Conservation (phyloP, 2,113 vertebrate species). For the Serranochromis macrocephalus region DNA sequence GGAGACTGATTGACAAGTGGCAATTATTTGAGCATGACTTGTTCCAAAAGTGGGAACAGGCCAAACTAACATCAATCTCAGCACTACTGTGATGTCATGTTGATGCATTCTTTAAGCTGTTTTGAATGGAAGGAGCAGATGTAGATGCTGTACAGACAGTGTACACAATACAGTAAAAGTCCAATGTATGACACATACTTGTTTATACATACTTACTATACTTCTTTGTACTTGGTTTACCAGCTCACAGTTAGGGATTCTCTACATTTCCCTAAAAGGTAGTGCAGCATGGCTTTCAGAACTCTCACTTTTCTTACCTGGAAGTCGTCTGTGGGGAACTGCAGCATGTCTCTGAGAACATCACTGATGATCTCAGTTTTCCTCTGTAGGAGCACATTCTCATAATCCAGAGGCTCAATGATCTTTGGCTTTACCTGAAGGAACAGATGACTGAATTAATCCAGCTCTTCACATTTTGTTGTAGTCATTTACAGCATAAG, state of each 20-base stretch:
- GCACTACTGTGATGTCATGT: constrained; percentile 6
- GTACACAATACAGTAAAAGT: neutral
- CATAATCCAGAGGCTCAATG: constrained; percentile 94
- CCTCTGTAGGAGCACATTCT: constrained; percentile 89
- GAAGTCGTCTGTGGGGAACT: constrained; percentile 94
- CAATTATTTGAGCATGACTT: neutral
- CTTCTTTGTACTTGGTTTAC: neutral
- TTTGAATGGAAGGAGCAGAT: neutral
- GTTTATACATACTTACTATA: neutral
- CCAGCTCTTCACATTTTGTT: neutral
- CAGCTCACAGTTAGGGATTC: neutral
- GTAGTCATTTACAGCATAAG: neutral
- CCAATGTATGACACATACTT: neutral
- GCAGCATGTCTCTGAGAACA: constrained; percentile 87
- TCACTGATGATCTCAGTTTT: constrained; percentile 95
- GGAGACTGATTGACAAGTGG: neutral
- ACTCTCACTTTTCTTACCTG: constrained; percentile 69
- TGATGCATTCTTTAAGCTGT: constrained; percentile 5
- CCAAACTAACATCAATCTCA: neutral
- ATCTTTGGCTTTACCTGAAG: constrained; percentile 91
- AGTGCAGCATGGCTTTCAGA: neutral
- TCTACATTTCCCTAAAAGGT: neutral
- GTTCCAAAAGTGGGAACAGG: neutral
- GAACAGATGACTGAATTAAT: constrained; percentile 13
- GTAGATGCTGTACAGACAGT: neutral